These are phyloP conservation scores for Crocidura indochinensis DNA, from an alignment of 2,797 vertebrate genomes.

Conservation along the genomic window DNA sequence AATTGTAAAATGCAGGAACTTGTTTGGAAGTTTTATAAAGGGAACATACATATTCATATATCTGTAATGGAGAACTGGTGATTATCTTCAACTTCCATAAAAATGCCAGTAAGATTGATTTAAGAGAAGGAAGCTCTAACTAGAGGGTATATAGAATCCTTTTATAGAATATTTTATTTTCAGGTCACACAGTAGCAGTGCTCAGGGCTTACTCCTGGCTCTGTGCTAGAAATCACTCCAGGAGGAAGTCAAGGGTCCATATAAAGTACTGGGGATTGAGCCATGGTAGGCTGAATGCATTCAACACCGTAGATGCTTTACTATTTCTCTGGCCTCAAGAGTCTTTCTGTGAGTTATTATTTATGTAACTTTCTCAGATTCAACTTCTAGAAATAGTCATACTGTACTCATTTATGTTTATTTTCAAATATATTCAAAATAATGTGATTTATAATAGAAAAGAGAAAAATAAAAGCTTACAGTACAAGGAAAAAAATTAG, in stretches of 20 bases:
- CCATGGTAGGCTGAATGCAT: too few relatives aligned
- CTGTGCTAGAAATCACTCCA: too few relatives aligned
- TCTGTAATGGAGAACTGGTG: background rate
- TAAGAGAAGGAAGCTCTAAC: background rate
- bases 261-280: too few relatives aligned
- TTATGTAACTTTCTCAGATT: slow-evolving; percentile 6
- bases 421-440: too few relatives aligned
- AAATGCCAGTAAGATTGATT: background rate
- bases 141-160: background rate
- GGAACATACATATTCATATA: background rate
- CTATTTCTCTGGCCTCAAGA: too few relatives aligned
- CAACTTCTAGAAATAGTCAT: background rate
- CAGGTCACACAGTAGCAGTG: too few relatives aligned
- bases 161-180: background rate
- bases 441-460: slow-evolving; percentile 37
- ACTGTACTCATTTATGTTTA: too few relatives aligned
- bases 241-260: too few relatives aligned
- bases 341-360: background rate
- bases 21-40: slow-evolving; percentile 36
- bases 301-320: too few relatives aligned
- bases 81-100: slow-evolving; percentile 17
- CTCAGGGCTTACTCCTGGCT: too few relatives aligned
- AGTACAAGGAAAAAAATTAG: slow-evolving; percentile 4
- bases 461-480: slow-evolving; percentile 28
- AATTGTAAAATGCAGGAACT: background rate